Base-by-base conservation (phyloP, 2,113 vertebrate genomes). In the Heterotis niloticus region DNA sequence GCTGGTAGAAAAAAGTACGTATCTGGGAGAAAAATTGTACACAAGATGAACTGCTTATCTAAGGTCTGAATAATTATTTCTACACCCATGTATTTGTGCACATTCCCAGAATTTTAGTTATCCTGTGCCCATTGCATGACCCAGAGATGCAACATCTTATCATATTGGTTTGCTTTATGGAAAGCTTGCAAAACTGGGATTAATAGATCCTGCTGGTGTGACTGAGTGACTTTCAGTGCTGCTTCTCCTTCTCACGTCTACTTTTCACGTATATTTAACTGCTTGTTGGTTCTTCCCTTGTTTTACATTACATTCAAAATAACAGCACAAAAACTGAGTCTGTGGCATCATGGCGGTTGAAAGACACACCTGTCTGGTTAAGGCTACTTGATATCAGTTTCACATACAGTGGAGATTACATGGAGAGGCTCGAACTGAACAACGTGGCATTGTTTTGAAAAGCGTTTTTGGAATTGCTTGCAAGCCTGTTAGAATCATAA, bases 401-500 rank as follows among this genome's bases (percentile, higher is more conserved):
- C 4, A 57, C 52, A 26, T 51, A 57, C n/a, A 13, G n/a, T 4
- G 20, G 34, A 44, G 2, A 44, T 7, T 44, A 44, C 34, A 44
- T 7, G 34, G 7, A 44, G 34, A 74, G 54, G 57, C 34, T 54
- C 26, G 54, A 23, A 24, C 23, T 24, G 34, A 54, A 10, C 16
- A n/a, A 86, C 82, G 77, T 84, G 80, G 76, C 81, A 82, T 72
- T n/a, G 81, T 80, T 87, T 84, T 86, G 85, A 88, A 84, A 88
- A 88, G 60, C 77, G 81, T 83, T 79, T 82, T 84, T 85, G 84
- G 82, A 82, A 82, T 77, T 75, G 79, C 18, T 76, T 51, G 20
- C 83, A 80, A 56, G 85, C 79, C 84, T 86, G 85, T 88, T 85
- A 80, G 84, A 85, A 85, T 86, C 87, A 82, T 82, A 56, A 85